Evolutionary conservation across 2,113 vertebrate species (phyloP), one percentile per base, ranked within the genome.

Genomic region (Eurystomus gularis): DNA sequence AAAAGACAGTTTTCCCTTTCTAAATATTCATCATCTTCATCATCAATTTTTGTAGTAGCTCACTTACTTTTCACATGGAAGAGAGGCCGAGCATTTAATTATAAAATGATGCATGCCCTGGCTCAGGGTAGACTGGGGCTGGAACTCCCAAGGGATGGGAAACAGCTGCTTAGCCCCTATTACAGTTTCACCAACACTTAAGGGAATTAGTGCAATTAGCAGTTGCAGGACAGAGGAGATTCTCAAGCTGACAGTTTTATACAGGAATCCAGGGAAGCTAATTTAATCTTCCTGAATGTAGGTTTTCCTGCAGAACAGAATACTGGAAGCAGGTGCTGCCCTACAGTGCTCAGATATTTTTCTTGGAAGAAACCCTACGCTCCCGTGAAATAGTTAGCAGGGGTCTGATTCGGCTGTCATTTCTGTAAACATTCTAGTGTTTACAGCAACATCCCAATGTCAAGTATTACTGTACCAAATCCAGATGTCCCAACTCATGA

Each of bases 281-380:
- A 77, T 77, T 96, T 94, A 81, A 88, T 92, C 69, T 84, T 75
- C 29, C 17, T 61, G 44, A 83, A 88, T 19, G 23, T 5, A 62
- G 28, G 8, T 75, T 86, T 95, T 96, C n/a, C 51, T 62, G 42
- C 69, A 91, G 69, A 95, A 79, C 33, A 89, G 73, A 94, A 87
- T 33, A 66, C 69, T 40, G 81, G 39, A 73, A 94, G 82, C 91
- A 94, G 87, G 95, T 85, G 84, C 89, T 72, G 66, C 39, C 84
- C 77, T 71, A 46, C 29, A 87, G 52, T 23, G 46, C 61, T 64
- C 77, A 82, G 60, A 48, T 95, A 89, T 87, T 96, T 96, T 97
- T 95, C 94, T 82, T 88, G 78, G 93, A 94, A 95, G 93, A 95
- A 97, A 95, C 82, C 20, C 54, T 91, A 94, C 24, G 54, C 94